A percentile compares a stretch with the other conserved stretches of the same genome.
Evolutionary conservation across 2,113 vertebrate species (phyloP).

Genomic region (Rattus rattus): DNA sequence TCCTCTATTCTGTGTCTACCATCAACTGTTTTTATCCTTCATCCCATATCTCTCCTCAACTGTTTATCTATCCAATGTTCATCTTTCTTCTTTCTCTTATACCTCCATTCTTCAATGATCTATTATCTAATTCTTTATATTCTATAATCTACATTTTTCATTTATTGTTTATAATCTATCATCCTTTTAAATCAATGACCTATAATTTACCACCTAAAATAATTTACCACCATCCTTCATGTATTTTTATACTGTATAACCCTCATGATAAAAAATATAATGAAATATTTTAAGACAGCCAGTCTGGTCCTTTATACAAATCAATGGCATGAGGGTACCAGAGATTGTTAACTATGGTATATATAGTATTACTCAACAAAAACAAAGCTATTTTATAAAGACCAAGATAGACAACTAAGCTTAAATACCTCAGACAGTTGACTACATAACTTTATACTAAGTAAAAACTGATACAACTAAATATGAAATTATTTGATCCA

Average conservation of each 20-base stretch:
- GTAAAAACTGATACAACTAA: neutral
- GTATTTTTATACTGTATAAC: neutral
- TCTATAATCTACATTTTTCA: neutral
- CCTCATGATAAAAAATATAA: neutral
- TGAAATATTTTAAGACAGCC: neutral
- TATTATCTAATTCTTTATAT: neutral
- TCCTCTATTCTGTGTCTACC: neutral
- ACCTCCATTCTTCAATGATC: neutral
- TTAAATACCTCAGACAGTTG: neutral
- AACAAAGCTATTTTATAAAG: neutral
- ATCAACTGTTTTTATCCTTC: neutral
- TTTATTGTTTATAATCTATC: neutral
- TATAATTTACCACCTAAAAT: neutral
- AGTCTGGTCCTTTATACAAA: neutral
- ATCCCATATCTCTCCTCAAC: neutral
- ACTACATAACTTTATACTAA: neutral
- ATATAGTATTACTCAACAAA: neutral
- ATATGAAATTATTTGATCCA: constrained; percentile 8
- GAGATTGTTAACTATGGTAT: neutral
- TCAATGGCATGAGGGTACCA: neutral
- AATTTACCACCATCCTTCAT: neutral
- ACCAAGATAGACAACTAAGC: neutral
- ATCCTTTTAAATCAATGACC: neutral
- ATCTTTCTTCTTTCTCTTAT: neutral
- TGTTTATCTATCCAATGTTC: neutral